A percentile compares a stretch with the other conserved stretches of the same genome.
Conservation (phyloP, 2,113 vertebrate species). For the Phodopus roborovskii region DNA sequence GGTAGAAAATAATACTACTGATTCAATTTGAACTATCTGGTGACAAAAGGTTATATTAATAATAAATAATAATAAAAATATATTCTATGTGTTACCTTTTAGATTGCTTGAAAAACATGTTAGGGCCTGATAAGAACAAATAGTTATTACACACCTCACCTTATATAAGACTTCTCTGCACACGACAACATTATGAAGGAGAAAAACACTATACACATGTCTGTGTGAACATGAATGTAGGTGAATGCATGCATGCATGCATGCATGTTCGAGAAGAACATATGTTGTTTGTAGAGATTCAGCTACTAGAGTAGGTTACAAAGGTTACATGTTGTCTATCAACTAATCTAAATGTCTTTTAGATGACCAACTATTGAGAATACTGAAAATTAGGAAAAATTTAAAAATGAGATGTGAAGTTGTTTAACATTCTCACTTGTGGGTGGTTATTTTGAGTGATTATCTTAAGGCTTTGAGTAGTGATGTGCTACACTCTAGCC, state of each 20-base stretch:
- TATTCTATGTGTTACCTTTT: background rate
- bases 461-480: background rate
- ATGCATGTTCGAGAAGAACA: background rate
- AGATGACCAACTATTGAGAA: background rate
- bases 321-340: background rate
- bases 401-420: background rate
- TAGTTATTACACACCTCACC: background rate
- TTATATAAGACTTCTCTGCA: constrained; percentile 28
- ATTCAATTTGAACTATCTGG: background rate
- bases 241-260: background rate
- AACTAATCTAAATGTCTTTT: background rate
- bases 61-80: no score
- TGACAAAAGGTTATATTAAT: constrained; percentile 33
- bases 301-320: background rate
- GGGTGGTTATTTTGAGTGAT: constrained; percentile 3
- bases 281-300: constrained; percentile 14
- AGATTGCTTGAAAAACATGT: constrained; percentile 14
- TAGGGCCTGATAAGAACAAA: background rate
- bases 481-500: background rate
- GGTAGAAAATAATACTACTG: constrained; percentile 8
- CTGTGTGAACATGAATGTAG: background rate
- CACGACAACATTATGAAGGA: background rate
- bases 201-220: background rate
- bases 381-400: background rate
- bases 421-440: background rate